Conservation (phyloP, 2,888 invertebrate species). For the Chymomyza caudatula region DNA sequence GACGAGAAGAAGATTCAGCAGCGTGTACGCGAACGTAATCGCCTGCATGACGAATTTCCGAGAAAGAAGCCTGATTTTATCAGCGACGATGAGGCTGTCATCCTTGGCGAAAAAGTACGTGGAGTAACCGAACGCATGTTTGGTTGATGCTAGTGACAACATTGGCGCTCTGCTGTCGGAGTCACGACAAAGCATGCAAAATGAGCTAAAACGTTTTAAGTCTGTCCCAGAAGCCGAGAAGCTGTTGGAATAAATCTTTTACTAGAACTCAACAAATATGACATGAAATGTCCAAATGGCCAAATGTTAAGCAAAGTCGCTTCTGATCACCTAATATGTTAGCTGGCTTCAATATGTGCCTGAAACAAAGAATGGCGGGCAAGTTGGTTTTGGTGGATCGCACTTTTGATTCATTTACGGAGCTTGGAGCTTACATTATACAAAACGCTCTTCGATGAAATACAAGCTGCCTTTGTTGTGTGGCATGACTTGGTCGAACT, state of each 20-base stretch:
- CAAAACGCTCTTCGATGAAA: too few species aligned
- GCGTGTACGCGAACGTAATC: constrained; percentile 92
- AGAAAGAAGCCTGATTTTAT: constrained; percentile 92
- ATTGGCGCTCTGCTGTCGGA: constrained; percentile 89
- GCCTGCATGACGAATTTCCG: constrained; percentile 90
- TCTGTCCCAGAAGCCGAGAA: constrained; percentile 93
- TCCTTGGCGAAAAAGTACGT: constrained; percentile 90
- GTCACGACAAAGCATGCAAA: constrained; percentile 91
- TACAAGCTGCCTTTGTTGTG: too few species aligned
- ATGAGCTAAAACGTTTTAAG: constrained; percentile 87
- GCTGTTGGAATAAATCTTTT: constrained; percentile 91
- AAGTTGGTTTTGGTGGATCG: too few species aligned
- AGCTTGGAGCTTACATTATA: too few species aligned
- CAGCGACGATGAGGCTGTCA: constrained; percentile 92
- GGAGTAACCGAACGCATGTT: constrained; percentile 90
- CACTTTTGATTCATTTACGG: too few species aligned
- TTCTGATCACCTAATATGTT: too few species aligned
- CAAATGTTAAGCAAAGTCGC: too few species aligned
- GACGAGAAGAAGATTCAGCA: constrained; percentile 96
- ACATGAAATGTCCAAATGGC: too few species aligned
- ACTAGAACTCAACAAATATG: constrained; percentile 92
- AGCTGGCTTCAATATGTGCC: too few species aligned
- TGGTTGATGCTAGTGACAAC: constrained; percentile 91
- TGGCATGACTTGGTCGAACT: too few species aligned
- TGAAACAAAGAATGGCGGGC: too few species aligned